These are phyloP conservation scores for Etheostoma nigrum DNA, from an alignment of 2,797 vertebrate species.

Conservation along the genomic window DNA sequence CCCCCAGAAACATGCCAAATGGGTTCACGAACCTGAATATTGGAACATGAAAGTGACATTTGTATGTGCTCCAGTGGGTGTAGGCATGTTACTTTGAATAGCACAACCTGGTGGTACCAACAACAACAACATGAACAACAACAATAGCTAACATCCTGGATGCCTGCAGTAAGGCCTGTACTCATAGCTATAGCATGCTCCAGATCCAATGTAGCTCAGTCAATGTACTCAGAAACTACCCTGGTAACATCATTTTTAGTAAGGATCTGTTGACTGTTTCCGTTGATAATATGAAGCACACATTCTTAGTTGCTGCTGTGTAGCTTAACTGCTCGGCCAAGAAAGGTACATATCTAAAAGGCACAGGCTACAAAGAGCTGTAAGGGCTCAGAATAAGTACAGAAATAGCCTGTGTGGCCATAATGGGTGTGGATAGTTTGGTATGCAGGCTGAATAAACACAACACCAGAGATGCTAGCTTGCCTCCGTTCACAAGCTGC, in stretches of 20 bases:
- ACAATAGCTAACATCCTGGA: conserved; percentile 15
- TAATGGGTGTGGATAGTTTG: conserved; percentile 56
- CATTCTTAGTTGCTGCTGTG: background rate
- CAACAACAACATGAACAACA: background rate
- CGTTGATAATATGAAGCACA: background rate
- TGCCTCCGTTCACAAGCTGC: conserved; percentile 31
- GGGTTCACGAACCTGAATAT: conserved; percentile 92
- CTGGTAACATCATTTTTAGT: no score
- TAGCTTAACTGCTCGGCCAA: background rate
- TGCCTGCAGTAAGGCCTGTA: conserved; percentile 38
- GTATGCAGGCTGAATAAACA: conserved; percentile 55
- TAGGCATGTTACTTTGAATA: conserved; percentile 31
- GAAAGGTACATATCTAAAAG: background rate
- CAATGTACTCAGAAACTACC: background rate
- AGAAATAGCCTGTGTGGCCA: conserved; percentile 38
- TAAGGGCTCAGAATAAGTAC: background rate
- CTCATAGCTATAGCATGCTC: conserved; percentile 37
- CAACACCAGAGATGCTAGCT: conserved; percentile 33
- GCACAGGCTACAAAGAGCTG: background rate
- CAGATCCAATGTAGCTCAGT: background rate
- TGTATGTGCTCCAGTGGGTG: background rate
- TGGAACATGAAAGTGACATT: conserved; percentile 58
- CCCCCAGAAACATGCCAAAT: conserved; percentile 94
- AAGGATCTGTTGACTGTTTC: background rate
- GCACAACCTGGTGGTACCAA: conserved; percentile 64